Evolutionary conservation across 2,888 invertebrate genomes (phyloP).

Genomic region (Homarus gammarus): DNA sequence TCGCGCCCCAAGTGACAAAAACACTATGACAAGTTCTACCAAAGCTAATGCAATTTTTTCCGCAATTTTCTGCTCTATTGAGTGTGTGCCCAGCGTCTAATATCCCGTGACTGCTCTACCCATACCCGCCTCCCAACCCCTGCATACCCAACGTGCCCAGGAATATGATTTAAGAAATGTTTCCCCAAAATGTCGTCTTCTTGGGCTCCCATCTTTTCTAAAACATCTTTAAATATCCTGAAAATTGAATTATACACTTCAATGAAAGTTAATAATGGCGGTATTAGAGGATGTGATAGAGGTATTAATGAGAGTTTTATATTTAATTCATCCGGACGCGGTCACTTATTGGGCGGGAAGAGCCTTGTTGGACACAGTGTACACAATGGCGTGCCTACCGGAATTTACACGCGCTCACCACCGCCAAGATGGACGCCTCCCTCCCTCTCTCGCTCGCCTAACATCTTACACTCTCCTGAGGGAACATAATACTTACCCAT

Average conservation of each 20-base stretch:
- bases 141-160: background rate
- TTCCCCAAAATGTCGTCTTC: too few relatives aligned
- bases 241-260: background rate
- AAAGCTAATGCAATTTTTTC: conserved; percentile 36
- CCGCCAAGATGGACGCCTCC: conserved; percentile 5
- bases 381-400: conserved; percentile 21
- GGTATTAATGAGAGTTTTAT: background rate
- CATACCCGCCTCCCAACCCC: background rate
- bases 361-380: background rate
- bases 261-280: background rate
- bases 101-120: conserved; percentile 17
- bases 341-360: conserved; percentile 11
- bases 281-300: background rate
- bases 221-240: too few relatives aligned
- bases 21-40: conserved; percentile 46
- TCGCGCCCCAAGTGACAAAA: conserved; percentile 45
- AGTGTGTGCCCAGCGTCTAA: conserved; percentile 37
- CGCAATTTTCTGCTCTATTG: conserved; percentile 50
- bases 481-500: background rate
- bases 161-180: background rate
- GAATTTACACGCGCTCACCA: conserved; percentile 19
- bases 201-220: too few relatives aligned
- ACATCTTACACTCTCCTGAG: background rate
- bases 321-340: conserved; percentile 11
- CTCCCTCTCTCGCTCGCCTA: background rate